Evolutionary conservation across 2,888 invertebrate species (phyloP).

Genomic region (Volucella inflata): DNA sequence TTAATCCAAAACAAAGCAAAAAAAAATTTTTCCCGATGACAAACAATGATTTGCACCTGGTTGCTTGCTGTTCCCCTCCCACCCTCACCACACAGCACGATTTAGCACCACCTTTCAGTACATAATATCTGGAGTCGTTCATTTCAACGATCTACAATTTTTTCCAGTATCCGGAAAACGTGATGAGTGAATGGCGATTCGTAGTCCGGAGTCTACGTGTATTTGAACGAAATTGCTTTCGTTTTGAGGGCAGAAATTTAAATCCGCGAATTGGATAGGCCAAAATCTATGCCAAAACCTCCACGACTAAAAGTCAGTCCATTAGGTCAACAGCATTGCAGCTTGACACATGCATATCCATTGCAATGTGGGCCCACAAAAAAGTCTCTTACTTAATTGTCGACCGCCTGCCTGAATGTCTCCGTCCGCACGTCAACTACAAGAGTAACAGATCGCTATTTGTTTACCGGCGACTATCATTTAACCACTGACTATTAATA

Average conservation of each 20-base stretch:
- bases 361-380: conserved; percentile 14
- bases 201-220: background rate
- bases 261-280: conserved; percentile 11
- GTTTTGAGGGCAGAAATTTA: conserved; percentile 32
- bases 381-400: conserved; percentile 36
- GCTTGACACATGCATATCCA: conserved; percentile 18
- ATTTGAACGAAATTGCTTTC: background rate
- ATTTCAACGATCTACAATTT: conserved; percentile 4
- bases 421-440: conserved; percentile 39
- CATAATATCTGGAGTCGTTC: background rate
- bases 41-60: conserved; percentile 50
- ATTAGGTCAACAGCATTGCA: conserved; percentile 18
- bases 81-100: background rate
- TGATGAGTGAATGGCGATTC: conserved; percentile 37
- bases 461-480: conserved; percentile 33
- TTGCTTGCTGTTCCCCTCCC: conserved; percentile 1
- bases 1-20: background rate
- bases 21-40: background rate
- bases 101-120: background rate
- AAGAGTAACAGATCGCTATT: conserved; percentile 28
- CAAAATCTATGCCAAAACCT: conserved; percentile 33
- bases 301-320: conserved; percentile 21
- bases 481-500: conserved; percentile 37
- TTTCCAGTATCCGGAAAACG: conserved; percentile 44
- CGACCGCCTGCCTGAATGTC: conserved; percentile 46